Conservation (phyloP, 1,140 invertebrate species). For the Diabrotica undecimpunctata region DNA sequence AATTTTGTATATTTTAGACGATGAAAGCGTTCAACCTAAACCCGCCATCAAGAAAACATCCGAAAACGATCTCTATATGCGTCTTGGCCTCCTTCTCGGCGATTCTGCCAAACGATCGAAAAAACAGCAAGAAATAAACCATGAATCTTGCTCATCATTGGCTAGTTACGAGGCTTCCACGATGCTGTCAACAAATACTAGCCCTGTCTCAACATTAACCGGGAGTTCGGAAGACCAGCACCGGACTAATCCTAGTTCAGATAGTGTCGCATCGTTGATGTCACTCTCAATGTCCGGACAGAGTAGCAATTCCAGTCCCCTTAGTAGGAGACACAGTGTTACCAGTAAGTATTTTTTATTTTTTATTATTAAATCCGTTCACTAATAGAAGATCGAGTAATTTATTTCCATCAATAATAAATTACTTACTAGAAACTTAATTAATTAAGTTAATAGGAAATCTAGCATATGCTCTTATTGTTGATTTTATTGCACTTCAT, state of each 20-base stretch:
- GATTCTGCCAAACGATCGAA: slow-evolving; percentile 54
- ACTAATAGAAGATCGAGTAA: slow-evolving; percentile 17
- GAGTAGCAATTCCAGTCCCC: slow-evolving; percentile 73
- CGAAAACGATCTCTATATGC: slow-evolving; percentile 79
- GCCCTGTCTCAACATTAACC: slow-evolving; percentile 83
- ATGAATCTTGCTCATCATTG: slow-evolving; percentile 64
- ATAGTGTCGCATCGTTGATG: slow-evolving; percentile 77
- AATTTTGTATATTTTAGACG: slow-evolving; percentile 53
- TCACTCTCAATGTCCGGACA: slow-evolving; percentile 72
- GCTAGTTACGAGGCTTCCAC: slow-evolving; percentile 72
- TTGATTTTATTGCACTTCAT: too few relatives aligned
- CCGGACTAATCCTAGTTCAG: slow-evolving; percentile 57
- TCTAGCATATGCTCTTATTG: too few relatives aligned
- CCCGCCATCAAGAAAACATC: slow-evolving; percentile 55
- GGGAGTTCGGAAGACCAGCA: slow-evolving; percentile 67
- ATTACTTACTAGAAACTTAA: too few relatives aligned
- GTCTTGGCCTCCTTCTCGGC: slow-evolving; percentile 77
- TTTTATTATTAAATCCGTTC: too few relatives aligned
- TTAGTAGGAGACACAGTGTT: slow-evolving; percentile 74
- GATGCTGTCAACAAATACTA: slow-evolving; percentile 73
- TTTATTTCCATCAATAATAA: slow-evolving; percentile 5
- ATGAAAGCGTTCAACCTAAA: slow-evolving; percentile 64
- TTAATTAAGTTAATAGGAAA: too few relatives aligned
- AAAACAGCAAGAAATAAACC: slow-evolving; percentile 49
- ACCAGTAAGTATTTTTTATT: slow-evolving; percentile 59